These are phyloP conservation scores for Ciconia maguari DNA, from an alignment of 2,113 vertebrate species.

Conservation along the genomic window DNA sequence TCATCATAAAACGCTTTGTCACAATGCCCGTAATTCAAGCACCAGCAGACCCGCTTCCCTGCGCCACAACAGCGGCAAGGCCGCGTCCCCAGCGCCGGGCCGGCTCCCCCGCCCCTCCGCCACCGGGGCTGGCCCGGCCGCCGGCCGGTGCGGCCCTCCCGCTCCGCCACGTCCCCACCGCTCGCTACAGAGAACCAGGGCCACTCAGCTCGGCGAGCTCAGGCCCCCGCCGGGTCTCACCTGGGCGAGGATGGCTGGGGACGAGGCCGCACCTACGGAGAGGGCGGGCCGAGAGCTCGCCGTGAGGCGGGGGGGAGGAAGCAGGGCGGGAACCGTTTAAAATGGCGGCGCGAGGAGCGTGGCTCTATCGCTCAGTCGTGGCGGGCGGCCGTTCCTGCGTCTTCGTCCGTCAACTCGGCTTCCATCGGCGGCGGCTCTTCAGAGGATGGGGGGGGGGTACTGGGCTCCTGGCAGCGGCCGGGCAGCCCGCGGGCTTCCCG, in stretches of 20 bases:
- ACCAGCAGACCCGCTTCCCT: neutral
- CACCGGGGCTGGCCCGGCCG: neutral
- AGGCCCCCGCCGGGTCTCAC: neutral
- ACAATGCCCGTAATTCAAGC: no score
- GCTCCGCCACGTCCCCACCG: neutral
- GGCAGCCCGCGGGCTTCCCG: neutral
- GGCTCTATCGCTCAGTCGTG: fast-evolving
- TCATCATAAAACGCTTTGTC: neutral
- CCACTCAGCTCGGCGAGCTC: fast-evolving
- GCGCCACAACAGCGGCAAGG: neutral
- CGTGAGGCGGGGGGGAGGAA: no score
- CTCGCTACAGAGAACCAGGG: neutral
- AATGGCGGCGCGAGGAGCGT: neutral
- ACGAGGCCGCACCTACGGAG: neutral
- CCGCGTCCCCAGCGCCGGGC: neutral
- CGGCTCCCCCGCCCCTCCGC: neutral
- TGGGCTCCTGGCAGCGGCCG: fast-evolving
- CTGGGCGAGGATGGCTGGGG: neutral
- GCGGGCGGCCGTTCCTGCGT: fast-evolving
- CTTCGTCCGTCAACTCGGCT: fast-evolving
- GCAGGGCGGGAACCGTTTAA: neutral
- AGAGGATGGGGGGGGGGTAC: fast-evolving
- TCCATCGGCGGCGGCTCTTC: fast-evolving
- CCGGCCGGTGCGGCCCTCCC: neutral
- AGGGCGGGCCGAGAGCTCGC: neutral